A percentile compares a stretch with the other conserved stretches of the same genome.
phyloP scores from a whole-genome alignment of 2,797 vertebrate genomes.

The Melanotaenia boesemani region DNA sequence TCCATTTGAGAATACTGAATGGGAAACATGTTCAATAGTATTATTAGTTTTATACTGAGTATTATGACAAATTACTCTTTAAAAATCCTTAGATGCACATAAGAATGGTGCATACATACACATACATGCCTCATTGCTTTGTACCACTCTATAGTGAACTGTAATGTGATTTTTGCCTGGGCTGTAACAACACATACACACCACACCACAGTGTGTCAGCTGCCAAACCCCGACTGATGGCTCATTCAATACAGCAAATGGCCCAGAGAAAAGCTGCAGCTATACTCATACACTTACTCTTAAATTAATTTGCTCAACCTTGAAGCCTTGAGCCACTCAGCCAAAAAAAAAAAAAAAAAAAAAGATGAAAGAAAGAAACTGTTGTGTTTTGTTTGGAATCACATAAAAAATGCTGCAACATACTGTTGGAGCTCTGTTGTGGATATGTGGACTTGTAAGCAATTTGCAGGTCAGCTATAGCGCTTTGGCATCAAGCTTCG shows the following conservation, averaged over 20 bases:
- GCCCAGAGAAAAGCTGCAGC: slow-evolving; percentile 59
- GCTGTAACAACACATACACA: slow-evolving; percentile 7
- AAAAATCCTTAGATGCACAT: slow-evolving; percentile 15
- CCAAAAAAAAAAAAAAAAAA: slow-evolving; percentile 32
- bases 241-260: slow-evolving; percentile 65
- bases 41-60: slow-evolving; percentile 32
- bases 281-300: slow-evolving; percentile 48
- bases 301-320: slow-evolving; percentile 69
- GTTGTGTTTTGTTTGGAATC: slow-evolving; percentile 57
- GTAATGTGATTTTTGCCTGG: slow-evolving; percentile 13
- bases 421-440: slow-evolving; percentile 19
- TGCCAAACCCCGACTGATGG: slow-evolving; percentile 52
- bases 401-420: slow-evolving; percentile 39
- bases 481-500: not conserved
- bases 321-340: slow-evolving; percentile 40
- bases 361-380: slow-evolving; percentile 10
- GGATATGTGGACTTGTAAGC: not conserved
- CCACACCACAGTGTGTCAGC: slow-evolving; percentile 32
- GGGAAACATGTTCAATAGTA: slow-evolving; percentile 19
- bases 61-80: slow-evolving; percentile 49
- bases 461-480: slow-evolving; percentile 6
- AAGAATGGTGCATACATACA: slow-evolving; percentile 15
- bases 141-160: slow-evolving; percentile 4
- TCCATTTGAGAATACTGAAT: slow-evolving; percentile 63
- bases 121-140: not conserved